A percentile compares a stretch with the other conserved stretches of the same genome.
Conservation (phyloP, 2,113 vertebrate genomes). For the Odocoileus hemionus region DNA sequence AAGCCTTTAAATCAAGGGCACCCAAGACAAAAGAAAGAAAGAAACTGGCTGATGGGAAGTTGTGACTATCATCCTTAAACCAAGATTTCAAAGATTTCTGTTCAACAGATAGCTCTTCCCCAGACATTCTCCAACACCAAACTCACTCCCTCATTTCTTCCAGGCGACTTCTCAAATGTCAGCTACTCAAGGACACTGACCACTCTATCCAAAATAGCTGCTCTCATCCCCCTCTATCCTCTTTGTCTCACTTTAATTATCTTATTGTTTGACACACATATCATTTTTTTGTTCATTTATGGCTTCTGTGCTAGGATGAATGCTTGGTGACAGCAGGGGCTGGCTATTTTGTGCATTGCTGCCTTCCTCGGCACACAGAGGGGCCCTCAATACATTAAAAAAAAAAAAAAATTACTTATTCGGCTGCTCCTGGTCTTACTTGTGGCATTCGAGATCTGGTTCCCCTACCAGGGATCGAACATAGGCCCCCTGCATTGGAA, state of each 20-base stretch:
- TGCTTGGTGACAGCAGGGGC: neutral
- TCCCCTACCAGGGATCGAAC: neutral
- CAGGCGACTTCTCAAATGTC: neutral
- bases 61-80: neutral
- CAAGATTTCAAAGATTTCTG: neutral
- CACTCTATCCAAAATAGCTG: neutral
- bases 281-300: neutral
- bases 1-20: neutral
- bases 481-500: neutral
- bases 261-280: neutral
- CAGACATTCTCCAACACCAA: neutral
- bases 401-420: neutral
- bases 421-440: neutral
- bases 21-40: neutral
- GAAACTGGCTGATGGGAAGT: no score
- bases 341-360: neutral
- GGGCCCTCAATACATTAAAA: neutral
- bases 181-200: neutral
- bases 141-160: neutral
- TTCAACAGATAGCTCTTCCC: neutral
- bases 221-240: neutral
- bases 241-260: neutral
- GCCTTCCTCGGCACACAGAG: neutral
- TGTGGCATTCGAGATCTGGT: neutral
- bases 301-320: neutral